These are phyloP conservation scores for Brotula barbata DNA, from an alignment of 2,797 vertebrate genomes.

Conservation along the genomic window DNA sequence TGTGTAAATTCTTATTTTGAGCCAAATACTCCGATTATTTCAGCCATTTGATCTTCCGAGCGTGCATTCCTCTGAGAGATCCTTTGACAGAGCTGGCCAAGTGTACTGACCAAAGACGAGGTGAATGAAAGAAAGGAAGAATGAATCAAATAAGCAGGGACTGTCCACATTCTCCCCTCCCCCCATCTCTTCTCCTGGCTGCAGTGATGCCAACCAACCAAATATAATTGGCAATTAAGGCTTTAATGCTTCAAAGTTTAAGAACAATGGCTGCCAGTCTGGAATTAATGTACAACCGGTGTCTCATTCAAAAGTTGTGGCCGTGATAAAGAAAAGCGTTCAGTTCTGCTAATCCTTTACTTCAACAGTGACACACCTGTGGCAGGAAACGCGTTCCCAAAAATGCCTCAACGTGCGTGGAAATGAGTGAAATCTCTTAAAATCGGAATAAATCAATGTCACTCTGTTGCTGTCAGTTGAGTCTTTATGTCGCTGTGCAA, in stretches of 20 bases:
- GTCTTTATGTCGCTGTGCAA: conserved; percentile 33
- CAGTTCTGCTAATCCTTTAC: conserved; percentile 1
- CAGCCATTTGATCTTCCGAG: conserved; percentile 43
- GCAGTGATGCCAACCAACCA: conserved; percentile 52
- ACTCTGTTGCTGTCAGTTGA: too few relatives aligned
- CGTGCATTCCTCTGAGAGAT: conserved; percentile 35
- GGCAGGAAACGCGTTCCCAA: conserved; percentile 1
- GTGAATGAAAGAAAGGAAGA: conserved; percentile 29
- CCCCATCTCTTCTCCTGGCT: conserved; percentile 28
- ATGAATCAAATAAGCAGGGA: conserved; percentile 20
- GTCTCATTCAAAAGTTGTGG: conserved; percentile 51
- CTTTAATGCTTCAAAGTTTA: conserved; percentile 59
- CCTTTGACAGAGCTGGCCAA: conserved; percentile 20
- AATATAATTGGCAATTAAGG: conserved; percentile 67
- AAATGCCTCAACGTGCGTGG: conserved; percentile 32
- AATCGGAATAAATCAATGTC: conserved; percentile 51
- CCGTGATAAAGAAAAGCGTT: conserved; percentile 16
- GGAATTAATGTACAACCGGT: conserved; percentile 47
- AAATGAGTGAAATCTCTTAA: conserved; percentile 40
- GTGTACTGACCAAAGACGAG: conserved; percentile 20
- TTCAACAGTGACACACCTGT: conserved; percentile 5
- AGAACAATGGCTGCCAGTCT: conserved; percentile 56
- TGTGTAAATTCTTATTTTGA: conserved; percentile 42
- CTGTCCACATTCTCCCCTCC: conserved; percentile 24
- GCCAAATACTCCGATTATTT: conserved; percentile 36